These are phyloP conservation scores for Lithophane ornitopus DNA, from an alignment of 2,888 invertebrate genomes.

Conservation along the genomic window DNA sequence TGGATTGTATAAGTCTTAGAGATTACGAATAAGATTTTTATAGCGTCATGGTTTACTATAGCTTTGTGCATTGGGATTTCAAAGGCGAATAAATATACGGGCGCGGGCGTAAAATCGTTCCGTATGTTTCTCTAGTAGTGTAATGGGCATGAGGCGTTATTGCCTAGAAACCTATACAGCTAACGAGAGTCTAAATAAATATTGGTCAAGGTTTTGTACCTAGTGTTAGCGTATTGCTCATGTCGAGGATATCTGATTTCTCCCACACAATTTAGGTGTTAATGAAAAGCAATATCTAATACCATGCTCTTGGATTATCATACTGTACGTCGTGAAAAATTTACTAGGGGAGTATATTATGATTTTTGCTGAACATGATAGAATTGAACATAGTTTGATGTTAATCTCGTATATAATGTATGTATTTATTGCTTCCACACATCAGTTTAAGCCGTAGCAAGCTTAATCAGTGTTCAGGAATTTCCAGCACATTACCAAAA, in stretches of 20 bases:
- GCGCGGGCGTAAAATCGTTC: conserved; percentile 22
- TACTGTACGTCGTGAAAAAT: background rate
- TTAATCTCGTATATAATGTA: background rate
- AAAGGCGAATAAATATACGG: conserved; percentile 40
- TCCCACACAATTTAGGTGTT: conserved; percentile 46
- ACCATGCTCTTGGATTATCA: background rate
- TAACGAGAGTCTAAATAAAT: conserved; percentile 67
- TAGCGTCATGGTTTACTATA: conserved; percentile 29
- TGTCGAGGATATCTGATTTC: conserved; percentile 32
- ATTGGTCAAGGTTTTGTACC: conserved; percentile 72
- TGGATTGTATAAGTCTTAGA: conserved; percentile 35
- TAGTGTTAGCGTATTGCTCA: conserved; percentile 29
- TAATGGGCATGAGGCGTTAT: conserved; percentile 65
- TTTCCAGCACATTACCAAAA: too few species aligned
- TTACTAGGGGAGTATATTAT: background rate
- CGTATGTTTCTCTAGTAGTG: conserved; percentile 53
- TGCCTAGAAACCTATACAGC: conserved; percentile 68
- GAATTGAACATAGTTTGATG: too few species aligned
- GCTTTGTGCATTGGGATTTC: conserved; percentile 39
- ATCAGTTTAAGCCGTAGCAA: background rate
- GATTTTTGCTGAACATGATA: background rate
- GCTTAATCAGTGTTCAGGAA: background rate
- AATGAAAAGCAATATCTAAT: conserved; percentile 21
- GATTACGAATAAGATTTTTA: conserved; percentile 38
- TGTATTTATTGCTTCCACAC: background rate